phyloP scores from a whole-genome alignment of 2,888 invertebrate genomes.

The Drosophila aldrichi region DNA sequence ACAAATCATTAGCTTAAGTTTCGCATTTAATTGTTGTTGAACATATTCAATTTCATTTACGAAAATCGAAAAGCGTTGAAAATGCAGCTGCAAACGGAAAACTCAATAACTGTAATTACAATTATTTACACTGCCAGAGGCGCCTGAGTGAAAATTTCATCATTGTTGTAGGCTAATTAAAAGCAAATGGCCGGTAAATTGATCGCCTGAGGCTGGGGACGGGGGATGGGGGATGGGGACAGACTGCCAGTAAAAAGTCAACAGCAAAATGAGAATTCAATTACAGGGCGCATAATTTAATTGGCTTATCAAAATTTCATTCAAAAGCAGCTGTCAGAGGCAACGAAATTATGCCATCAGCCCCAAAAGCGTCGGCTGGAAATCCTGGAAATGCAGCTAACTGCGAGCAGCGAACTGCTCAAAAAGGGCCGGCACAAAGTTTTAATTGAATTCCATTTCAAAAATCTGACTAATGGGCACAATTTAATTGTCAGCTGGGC shows the following conservation, averaged over 20 bases:
- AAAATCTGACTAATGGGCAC: slow-evolving; percentile 64
- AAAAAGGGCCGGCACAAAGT: slow-evolving; percentile 51
- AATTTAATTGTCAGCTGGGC: slow-evolving; percentile 67
- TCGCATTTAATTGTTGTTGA: not conserved
- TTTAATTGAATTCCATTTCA: slow-evolving; percentile 77
- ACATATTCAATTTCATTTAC: not conserved
- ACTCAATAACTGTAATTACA: slow-evolving; percentile 43
- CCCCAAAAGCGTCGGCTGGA: slow-evolving; percentile 4
- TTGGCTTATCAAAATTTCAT: slow-evolving; percentile 73
- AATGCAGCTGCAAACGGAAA: slow-evolving; percentile 52
- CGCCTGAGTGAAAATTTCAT: slow-evolving; percentile 53
- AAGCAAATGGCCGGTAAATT: slow-evolving; percentile 64
- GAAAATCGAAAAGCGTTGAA: slow-evolving; percentile 15
- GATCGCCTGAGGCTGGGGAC: slow-evolving; percentile 9
- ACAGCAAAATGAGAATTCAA: slow-evolving; percentile 66
- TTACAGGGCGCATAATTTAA: slow-evolving; percentile 74
- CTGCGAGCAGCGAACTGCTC: not conserved
- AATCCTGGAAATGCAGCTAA: slow-evolving; percentile 31
- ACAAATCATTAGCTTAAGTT: not conserved
- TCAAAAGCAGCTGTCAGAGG: slow-evolving; percentile 60
- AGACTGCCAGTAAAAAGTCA: slow-evolving; percentile 25
- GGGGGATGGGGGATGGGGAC: not conserved
- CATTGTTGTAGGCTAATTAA: slow-evolving; percentile 73
- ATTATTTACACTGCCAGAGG: slow-evolving; percentile 37
- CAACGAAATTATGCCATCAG: slow-evolving; percentile 42